Evolutionary conservation across 2,888 invertebrate species (phyloP), one percentile per base, ranked within the genome.

Genomic region (Polyploca ridens): DNA sequence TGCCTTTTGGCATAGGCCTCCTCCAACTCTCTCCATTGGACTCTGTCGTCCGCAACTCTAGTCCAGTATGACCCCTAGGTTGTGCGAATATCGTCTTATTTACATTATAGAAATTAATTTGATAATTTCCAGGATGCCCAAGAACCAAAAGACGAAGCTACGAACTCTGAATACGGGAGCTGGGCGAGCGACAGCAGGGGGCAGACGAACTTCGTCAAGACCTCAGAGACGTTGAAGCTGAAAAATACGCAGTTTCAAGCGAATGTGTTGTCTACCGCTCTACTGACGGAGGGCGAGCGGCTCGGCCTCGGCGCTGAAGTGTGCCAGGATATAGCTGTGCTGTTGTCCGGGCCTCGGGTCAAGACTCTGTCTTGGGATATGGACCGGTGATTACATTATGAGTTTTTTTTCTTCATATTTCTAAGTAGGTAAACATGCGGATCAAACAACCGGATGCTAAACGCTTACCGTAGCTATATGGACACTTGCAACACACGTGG

Each of bases 361-460:
- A 96, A 97, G 78, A 95, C 96, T 59, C 91, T 97, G 2, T 96
- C 95, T 7, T 97, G 97, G 97, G 95, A 95, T 64, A 90, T 96
- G 86, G 87, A 92, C 65, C 88, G 93, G 27, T 27, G 27, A 27
- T 27, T 27, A 27, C 2, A 27, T 27, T 27, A 27, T 27, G 27
- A 27, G 27, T 27, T 27, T 27, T 27, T 27, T 27, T n/a, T n/a
- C n/a, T n/a, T n/a, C n/a, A n/a, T n/a, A n/a, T n/a, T n/a, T n/a
- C n/a, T n/a, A n/a, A n/a, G n/a, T n/a, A n/a, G n/a, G n/a, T n/a
- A n/a, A n/a, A n/a, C n/a, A n/a, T n/a, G n/a, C n/a, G n/a, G n/a
- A n/a, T n/a, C n/a, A n/a, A n/a, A n/a, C n/a, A n/a, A n/a, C n/a
- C n/a, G n/a, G n/a, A n/a, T n/a, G n/a, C n/a, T n/a, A n/a, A n/a